Evolutionary conservation across 2,797 vertebrate genomes (phyloP), one percentile per base, ranked within the genome.

Genomic region (Schizopygopsis pylzovi): DNA sequence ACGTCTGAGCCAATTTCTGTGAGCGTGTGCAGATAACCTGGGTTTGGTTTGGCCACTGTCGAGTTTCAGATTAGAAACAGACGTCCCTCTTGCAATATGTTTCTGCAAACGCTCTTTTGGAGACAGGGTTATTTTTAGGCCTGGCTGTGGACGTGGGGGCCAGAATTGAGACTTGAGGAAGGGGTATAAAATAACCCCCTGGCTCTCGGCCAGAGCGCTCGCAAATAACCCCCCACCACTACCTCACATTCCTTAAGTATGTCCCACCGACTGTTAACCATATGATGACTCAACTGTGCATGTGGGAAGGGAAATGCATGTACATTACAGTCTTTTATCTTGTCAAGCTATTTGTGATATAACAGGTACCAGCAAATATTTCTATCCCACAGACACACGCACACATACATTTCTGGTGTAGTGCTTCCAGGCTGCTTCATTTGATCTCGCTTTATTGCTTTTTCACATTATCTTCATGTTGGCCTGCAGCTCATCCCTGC

Each of bases 91-190:
- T 92, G 90, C 89, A 90, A 87, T 89, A 77, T 59, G 59, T 91
- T 95, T 95, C 94, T 92, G 92, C 90, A 93, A 94, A 91, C 87
- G 88, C n/a, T 88, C 93, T 95, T 92, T 90, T 91, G 89, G 87
- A 82, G 91, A 90, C 87, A 4, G 2, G 88, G 90, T 92, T 96
- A 96, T 96, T 94, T 96, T 94, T 95, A 95, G 93, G 90, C 82
- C 15, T 0, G 84, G 83, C 81, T 88, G 83, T 47, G 76, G 75
- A 82, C 47, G 81, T 81, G 85, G 82, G 76, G 82, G 88, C 65
- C 72, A 61, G 49, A 25, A 88, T 87, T 87, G 85, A 85, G 63
- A 76, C 70, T 47, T 59, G 83, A 85, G 85, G 82, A 54, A 85
- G 87, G 86, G 70, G 79, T 93, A 92, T 92, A 91, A 85, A 94